Conservation (phyloP, 1,140 invertebrate genomes). For the Cryptotermes secundus region DNA sequence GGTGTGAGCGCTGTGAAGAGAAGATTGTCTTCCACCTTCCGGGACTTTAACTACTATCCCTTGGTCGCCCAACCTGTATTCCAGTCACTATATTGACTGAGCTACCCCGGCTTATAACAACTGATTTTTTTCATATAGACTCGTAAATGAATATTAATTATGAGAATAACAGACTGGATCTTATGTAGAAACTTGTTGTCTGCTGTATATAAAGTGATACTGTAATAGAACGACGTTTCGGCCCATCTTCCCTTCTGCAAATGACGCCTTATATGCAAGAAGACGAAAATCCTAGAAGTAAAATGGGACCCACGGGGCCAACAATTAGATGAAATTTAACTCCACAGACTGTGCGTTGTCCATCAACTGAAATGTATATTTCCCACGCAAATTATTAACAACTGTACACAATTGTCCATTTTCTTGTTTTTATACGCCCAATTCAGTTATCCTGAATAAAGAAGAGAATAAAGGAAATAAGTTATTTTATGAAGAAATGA, state of each 20-base stretch:
- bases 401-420: background rate
- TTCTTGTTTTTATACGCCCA: background rate
- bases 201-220: too few relatives aligned
- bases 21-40: too few relatives aligned
- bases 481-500: background rate
- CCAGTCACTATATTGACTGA: too few relatives aligned
- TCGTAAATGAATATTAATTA: background rate
- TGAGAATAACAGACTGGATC: background rate
- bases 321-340: background rate
- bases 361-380: background rate
- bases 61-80: too few relatives aligned
- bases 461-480: background rate
- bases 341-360: background rate
- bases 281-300: too few relatives aligned
- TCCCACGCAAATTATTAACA: background rate
- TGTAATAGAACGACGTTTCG: background rate
- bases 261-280: background rate
- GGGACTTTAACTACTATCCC: too few relatives aligned
- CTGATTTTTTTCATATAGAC: too few relatives aligned
- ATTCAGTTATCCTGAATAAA: background rate
- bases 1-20: too few relatives aligned
- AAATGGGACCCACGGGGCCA: background rate
- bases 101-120: too few relatives aligned
- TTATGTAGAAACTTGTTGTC: background rate
- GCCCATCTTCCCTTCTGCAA: background rate